Base-by-base conservation (phyloP, 2,113 vertebrate genomes). In the Anguilla japonica region DNA sequence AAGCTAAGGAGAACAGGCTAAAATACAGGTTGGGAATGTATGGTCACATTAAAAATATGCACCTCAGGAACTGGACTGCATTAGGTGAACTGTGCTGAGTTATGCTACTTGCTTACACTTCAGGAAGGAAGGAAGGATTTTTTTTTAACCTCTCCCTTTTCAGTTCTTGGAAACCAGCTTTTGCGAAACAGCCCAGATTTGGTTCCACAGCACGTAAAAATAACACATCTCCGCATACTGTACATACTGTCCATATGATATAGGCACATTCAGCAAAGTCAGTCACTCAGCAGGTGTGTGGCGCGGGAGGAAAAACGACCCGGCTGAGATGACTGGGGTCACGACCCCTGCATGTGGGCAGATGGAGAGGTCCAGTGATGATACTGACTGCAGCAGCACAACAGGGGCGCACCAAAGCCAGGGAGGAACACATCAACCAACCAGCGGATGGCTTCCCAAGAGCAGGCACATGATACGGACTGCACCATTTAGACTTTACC, bases 201-300 rank as follows among this genome's bases (percentile, higher is more conserved):
- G 34, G 57, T 84, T 87, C 53, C 41, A 75, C 41, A 6, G 5
- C 5, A 43, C 46, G n/a, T 79, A 75, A 89, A 85, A 89, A 71
- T 50, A 89, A 83, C 82, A 89, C 86, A 86, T 86, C 85, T 81
- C 85, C 53, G 43, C 88, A 90, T 87, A 63, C 53, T 83, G 88
- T 91, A 89, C 90, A 89, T 84, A 79, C 84, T 89, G 86, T 82
- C 85, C 87, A 84, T 84, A 87, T 85, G 82, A 89, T 88, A 83
- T 63, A 91, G 89, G 87, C 89, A 86, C 86, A 87, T 81, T 84
- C 89, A 88, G 89, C 87, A 86, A 84, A 85, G 89, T 88, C 91
- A 90, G 80, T 50, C 41, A 34, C 26, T 83, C 85, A 90, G 67
- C 63, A 88, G n/a, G 83, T 79, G 84, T 50, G 85, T 79, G 81